Conservation (phyloP, 1,140 invertebrate species). For the Aphelenchoides besseyi region DNA sequence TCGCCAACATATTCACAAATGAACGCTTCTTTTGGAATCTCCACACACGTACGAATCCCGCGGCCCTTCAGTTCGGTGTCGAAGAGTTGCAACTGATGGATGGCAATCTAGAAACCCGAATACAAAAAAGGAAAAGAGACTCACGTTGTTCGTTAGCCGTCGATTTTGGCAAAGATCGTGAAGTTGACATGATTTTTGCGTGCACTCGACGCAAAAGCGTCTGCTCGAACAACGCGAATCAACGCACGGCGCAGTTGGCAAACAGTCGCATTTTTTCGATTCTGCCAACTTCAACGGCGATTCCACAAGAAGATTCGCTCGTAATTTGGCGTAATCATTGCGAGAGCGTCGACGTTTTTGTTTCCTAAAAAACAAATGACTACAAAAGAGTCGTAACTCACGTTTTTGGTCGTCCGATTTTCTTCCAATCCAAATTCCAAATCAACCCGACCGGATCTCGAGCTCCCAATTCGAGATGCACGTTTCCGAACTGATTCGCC, state of each 20-base stretch:
- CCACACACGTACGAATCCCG: constrained; percentile 21
- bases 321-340: constrained; percentile 14
- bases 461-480: neutral
- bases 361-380: neutral
- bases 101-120: too few species aligned
- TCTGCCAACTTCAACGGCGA: neutral
- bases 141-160: constrained; percentile 34
- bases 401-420: neutral
- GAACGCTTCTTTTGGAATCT: constrained; percentile 30
- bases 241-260: neutral
- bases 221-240: constrained; percentile 16
- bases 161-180: constrained; percentile 36
- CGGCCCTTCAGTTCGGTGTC: neutral
- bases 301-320: neutral
- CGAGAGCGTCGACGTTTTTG: constrained; percentile 16
- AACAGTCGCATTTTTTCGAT: neutral
- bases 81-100: constrained; percentile 33
- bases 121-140: too few species aligned
- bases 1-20: constrained; percentile 85
- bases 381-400: constrained; percentile 11
- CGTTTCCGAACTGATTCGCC: neutral
- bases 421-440: neutral
- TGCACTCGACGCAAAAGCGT: constrained; percentile 23
- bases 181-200: constrained; percentile 23
- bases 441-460: neutral